Percentiles rank a stretch among this genome's conserved stretches.
phyloP scores from a whole-genome alignment of 2,113 vertebrate species.

The Pelodiscus sinensis region DNA sequence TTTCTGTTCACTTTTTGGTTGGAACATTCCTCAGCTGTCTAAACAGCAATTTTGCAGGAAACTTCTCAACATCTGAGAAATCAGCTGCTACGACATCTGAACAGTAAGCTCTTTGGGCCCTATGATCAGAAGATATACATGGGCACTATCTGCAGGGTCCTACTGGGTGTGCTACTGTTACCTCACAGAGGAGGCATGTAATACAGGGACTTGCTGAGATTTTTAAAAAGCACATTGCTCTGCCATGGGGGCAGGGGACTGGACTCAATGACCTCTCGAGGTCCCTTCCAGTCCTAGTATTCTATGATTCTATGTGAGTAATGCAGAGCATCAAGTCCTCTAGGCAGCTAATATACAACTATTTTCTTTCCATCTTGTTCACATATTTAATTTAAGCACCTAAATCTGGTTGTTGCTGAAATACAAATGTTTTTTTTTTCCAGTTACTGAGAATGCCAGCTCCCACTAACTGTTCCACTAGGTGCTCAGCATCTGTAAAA shows the following conservation, averaged over 20 bases:
- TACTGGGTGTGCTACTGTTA: not conserved
- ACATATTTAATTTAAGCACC: not conserved
- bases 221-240: not conserved
- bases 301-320: too few species aligned
- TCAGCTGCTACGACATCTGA: not conserved
- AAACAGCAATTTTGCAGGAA: not conserved
- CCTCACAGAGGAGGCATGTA: too few species aligned
- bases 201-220: not conserved
- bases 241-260: too few species aligned
- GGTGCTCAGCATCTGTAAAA: not conserved
- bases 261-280: too few species aligned
- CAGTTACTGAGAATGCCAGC: not conserved
- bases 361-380: not conserved
- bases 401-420: not conserved
- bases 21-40: not conserved
- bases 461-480: not conserved
- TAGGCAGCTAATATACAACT: not conserved
- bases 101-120: not conserved
- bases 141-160: not conserved
- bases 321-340: not conserved
- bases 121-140: not conserved
- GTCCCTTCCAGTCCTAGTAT: too few species aligned
- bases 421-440: not conserved
- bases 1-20: not conserved
- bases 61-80: not conserved